A percentile compares a stretch with the other conserved stretches of the same genome.
Evolutionary conservation across 2,113 vertebrate genomes (phyloP).

Genomic region (Meles meles): DNA sequence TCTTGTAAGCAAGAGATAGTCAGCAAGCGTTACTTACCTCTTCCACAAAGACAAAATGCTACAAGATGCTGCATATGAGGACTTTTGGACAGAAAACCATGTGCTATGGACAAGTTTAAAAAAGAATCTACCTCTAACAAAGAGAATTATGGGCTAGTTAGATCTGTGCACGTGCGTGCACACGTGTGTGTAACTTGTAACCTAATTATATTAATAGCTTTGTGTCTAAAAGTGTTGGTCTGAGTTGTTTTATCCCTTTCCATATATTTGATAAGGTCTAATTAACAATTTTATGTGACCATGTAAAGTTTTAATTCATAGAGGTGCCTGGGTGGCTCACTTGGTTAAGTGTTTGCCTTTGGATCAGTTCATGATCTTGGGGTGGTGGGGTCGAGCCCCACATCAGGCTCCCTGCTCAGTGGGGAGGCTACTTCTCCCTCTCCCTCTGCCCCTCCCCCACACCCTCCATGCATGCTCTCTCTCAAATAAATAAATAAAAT

Average conservation of each 20-base stretch:
- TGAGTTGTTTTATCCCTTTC: not conserved
- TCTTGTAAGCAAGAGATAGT: not conserved
- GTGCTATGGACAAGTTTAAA: not conserved
- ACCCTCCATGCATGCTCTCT: not conserved
- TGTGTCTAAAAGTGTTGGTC: not conserved
- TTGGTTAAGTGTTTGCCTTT: not conserved
- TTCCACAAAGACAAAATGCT: not conserved
- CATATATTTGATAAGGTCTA: not conserved
- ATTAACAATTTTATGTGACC: not conserved
- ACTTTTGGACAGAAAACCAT: not conserved
- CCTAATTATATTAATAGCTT: not conserved
- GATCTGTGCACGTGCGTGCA: not conserved
- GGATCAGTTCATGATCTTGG: not conserved
- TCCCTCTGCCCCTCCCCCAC: not conserved
- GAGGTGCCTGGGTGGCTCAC: not conserved
- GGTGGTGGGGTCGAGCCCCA: not conserved
- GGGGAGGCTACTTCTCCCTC: not conserved
- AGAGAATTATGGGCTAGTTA: not conserved
- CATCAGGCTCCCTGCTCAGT: not conserved
- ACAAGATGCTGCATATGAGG: not conserved
- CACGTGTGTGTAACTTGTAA: not conserved
- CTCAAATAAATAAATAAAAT: not conserved
- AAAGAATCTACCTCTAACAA: not conserved
- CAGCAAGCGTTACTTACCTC: not conserved
- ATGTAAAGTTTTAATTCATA: not conserved